These are phyloP conservation scores for Umimayanthus kanabou DNA, from an alignment of 92 coral and sea anemone species.

Conservation along the genomic window DNA sequence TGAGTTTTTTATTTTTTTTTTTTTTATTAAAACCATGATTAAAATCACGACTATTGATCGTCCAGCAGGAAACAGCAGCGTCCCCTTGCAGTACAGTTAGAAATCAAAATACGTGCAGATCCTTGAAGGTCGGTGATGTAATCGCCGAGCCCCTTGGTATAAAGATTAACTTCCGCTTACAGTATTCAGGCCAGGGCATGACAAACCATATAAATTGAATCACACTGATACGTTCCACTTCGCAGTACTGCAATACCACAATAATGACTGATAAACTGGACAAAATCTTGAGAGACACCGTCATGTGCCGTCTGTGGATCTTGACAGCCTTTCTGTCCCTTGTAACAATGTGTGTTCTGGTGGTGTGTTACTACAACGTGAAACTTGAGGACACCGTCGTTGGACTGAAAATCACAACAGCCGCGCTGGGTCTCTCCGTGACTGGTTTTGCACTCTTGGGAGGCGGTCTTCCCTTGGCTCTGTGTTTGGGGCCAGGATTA, in stretches of 20 bases:
- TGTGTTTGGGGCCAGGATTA: not conserved
- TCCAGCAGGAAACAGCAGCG: too few relatives aligned
- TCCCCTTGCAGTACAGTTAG: too few relatives aligned
- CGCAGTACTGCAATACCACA: not conserved
- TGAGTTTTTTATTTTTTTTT: too few relatives aligned
- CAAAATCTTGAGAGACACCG: not conserved
- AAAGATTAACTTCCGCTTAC: too few relatives aligned
- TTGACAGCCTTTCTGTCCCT: slow-evolving; percentile 1
- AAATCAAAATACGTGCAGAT: too few relatives aligned
- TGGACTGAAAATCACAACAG: slow-evolving; percentile 14
- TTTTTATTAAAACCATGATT: too few relatives aligned
- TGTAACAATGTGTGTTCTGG: slow-evolving; percentile 13
- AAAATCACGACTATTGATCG: too few relatives aligned
- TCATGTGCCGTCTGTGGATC: not conserved
- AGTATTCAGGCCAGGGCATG: too few relatives aligned
- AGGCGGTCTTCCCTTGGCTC: not conserved
- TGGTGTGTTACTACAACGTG: not conserved
- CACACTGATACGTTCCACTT: not conserved
- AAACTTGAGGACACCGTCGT: not conserved
- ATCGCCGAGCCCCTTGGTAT: too few relatives aligned
- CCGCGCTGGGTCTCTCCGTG: slow-evolving; percentile 30
- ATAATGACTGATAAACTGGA: not conserved
- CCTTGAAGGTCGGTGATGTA: too few relatives aligned
- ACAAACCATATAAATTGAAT: too few relatives aligned
- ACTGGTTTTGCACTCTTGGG: slow-evolving; percentile 13